phyloP scores from a whole-genome alignment of 2,113 vertebrate genomes.

The Caranx ignobilis region DNA sequence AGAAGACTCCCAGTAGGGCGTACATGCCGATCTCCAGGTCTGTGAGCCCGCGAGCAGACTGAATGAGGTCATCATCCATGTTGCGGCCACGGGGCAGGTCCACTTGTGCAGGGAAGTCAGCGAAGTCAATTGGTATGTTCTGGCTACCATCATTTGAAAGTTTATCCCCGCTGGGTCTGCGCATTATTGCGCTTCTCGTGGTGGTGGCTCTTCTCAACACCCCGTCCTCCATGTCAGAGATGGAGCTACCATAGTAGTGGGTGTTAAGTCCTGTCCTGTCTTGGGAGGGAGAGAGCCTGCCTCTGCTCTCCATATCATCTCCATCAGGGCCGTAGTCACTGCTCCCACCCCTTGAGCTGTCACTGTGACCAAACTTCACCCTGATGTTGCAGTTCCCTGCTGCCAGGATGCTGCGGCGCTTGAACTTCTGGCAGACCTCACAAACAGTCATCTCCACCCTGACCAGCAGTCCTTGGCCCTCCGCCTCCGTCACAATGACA shows the following conservation, averaged over 20 bases:
- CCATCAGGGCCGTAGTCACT: constrained; percentile 79
- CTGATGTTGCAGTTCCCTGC: constrained; percentile 87
- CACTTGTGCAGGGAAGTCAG: constrained; percentile 92
- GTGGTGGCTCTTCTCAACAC: constrained; percentile 82
- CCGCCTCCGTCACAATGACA: constrained; percentile 87
- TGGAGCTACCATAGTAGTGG: constrained; percentile 83
- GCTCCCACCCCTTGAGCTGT: constrained; percentile 72
- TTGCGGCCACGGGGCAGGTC: constrained; percentile 86
- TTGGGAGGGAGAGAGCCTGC: constrained; percentile 84
- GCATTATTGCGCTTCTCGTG: constrained; percentile 83
- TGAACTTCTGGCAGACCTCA: constrained; percentile 93
- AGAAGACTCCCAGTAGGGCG: constrained; percentile 95
- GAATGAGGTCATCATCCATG: constrained; percentile 84
- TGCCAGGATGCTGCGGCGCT: constrained; percentile 92
- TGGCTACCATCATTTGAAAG: constrained; percentile 83
- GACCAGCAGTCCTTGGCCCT: constrained; percentile 92
- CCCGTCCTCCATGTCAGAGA: constrained; percentile 87
- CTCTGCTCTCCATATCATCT: constrained; percentile 87
- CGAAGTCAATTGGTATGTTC: constrained; percentile 90
- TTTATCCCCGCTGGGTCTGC: constrained; percentile 83
- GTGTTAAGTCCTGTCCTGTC: constrained; percentile 85
- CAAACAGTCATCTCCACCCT: constrained; percentile 94
- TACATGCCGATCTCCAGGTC: constrained; percentile 99
- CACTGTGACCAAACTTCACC: constrained; percentile 90
- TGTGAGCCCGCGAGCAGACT: constrained; percentile 86